Evolutionary conservation across 1,140 invertebrate species (phyloP), one percentile per base, ranked within the genome.

Genomic region (Nixonia krombeini): DNA sequence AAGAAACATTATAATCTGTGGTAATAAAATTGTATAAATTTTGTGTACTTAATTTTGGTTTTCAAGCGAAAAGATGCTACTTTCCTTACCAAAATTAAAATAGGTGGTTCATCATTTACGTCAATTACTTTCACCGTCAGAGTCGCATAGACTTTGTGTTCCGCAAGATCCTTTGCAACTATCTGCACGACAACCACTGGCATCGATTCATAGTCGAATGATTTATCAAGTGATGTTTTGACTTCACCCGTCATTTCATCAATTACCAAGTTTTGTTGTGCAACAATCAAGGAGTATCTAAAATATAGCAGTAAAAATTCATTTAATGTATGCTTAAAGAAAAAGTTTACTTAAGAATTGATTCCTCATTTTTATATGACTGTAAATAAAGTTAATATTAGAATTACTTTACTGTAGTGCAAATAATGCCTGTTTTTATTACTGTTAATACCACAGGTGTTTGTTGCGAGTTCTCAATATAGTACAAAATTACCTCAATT

Each of bases 81-180:
- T n/a, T n/a, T n/a, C n/a, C 66, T 79, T 75, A 86, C 84, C 75
- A 83, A 66, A 47, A 55, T 61, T 23, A 89, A 75, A 16, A 77
- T 82, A 6, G 89, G 89, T 1, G 86, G 85, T 25, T 87, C 86
- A 57, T 89, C 88, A 72, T 90, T 89, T 49, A 89, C 83, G 68
- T 89, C 88, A 0, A 77, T 64, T 0, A 90, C 74, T 40, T 82
- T 79, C 3, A 90, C 87, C 7, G 80, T 80, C 3, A 90, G 65
- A 44, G 87, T 86, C 1, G 85, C 79, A 10, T 82, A 87, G 0
- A 80, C 76, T 9, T 73, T 85, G 70, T 89, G 84, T 63, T 75
- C 74, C 13, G 50, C 58, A 29, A 55, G 13, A 56, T 71, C 68
- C 29, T 46, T 66, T 1, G 79, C 80, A 17, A 59, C 59, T 29